phyloP scores from a whole-genome alignment of 1,140 invertebrate genomes.

The Halesus radiatus region DNA sequence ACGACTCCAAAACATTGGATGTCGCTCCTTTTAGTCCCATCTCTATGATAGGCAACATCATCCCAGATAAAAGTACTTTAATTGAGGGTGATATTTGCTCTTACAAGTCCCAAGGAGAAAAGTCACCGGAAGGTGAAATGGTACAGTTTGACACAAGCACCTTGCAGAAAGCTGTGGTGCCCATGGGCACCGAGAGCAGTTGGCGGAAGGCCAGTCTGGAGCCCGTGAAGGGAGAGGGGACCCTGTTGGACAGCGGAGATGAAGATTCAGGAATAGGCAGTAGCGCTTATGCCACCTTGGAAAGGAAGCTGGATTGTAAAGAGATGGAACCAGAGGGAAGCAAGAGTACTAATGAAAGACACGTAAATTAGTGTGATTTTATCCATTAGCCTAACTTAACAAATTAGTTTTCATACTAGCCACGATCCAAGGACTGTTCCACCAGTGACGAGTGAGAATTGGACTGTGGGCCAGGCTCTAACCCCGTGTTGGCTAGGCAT shows the following conservation, averaged over 20 bases:
- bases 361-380: constrained; percentile 42
- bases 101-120: background rate
- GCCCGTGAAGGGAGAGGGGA: constrained; percentile 71
- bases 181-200: constrained; percentile 41
- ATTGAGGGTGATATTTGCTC: background rate
- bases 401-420: constrained; percentile 25
- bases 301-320: constrained; percentile 62
- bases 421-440: background rate
- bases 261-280: constrained; percentile 74
- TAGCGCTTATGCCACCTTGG: constrained; percentile 70
- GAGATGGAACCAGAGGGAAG: background rate
- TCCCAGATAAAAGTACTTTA: constrained; percentile 11
- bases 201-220: constrained; percentile 56
- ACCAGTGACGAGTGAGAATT: background rate
- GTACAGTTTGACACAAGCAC: constrained; percentile 26
- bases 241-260: constrained; percentile 72
- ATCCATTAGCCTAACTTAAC: constrained; percentile 18
- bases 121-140: constrained; percentile 1
- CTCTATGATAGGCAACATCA: constrained; percentile 19
- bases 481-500: background rate
- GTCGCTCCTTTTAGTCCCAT: constrained; percentile 3
- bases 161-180: constrained; percentile 49
- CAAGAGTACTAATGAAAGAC: constrained; percentile 37
- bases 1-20: background rate
- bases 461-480: no score